Evolutionary conservation across 2,797 vertebrate genomes (phyloP).

Genomic region (Morelia viridis): DNA sequence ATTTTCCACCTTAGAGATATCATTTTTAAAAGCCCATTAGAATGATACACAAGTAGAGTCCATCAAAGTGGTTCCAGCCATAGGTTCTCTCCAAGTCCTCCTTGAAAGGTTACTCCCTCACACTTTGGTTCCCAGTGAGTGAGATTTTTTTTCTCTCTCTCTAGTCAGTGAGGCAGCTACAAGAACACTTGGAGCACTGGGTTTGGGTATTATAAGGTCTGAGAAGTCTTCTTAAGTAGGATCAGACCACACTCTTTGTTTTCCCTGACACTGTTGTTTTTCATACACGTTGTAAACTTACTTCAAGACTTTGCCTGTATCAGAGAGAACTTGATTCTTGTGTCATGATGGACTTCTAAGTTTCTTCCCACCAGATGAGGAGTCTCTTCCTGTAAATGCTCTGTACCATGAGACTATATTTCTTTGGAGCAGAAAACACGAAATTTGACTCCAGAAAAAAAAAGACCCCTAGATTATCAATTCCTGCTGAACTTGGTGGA

Average conservation of each 20-base stretch:
- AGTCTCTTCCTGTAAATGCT: neutral
- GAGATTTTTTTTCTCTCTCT: neutral
- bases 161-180: neutral
- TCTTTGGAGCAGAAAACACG: neutral
- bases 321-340: neutral
- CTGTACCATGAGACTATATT: neutral
- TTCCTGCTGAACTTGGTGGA: neutral
- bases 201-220: neutral
- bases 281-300: neutral
- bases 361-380: neutral
- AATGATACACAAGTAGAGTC: neutral
- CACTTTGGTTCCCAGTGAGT: neutral
- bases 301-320: neutral
- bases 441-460: neutral
- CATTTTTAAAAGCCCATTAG: neutral
- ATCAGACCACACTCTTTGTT: neutral
- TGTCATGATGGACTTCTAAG: neutral
- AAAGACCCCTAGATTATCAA: neutral
- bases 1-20: neutral
- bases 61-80: neutral
- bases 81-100: neutral
- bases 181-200: neutral
- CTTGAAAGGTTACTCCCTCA: neutral
- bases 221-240: neutral
- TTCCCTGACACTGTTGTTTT: neutral